phyloP scores from a whole-genome alignment of 2,888 invertebrate genomes.

The Chaetogeoica ovagalla region DNA sequence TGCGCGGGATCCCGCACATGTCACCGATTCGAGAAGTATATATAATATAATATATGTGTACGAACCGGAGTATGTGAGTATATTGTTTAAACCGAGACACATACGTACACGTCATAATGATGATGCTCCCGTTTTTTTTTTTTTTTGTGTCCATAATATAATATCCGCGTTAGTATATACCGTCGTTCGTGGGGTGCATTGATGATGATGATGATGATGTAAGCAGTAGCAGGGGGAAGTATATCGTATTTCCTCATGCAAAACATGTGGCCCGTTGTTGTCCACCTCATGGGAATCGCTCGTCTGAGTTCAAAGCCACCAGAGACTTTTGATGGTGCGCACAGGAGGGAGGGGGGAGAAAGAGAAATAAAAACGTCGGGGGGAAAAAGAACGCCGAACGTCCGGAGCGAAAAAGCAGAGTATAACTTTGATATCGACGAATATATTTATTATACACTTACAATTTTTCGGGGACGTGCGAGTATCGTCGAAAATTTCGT shows the following conservation, averaged over 20 bases:
- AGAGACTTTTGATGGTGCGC: conserved; percentile 9
- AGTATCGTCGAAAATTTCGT: too few relatives aligned
- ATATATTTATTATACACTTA: not conserved
- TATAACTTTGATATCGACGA: conserved; percentile 3
- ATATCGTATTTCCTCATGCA: conserved; percentile 50
- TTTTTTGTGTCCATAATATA: conserved; percentile 10
- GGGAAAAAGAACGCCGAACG: conserved; percentile 26
- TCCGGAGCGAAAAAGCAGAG: conserved; percentile 1
- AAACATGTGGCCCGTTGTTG: conserved; percentile 53
- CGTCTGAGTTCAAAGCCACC: conserved; percentile 44
- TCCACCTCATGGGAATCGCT: conserved; percentile 52
- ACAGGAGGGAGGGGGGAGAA: not conserved
- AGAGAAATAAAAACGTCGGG: conserved; percentile 46
- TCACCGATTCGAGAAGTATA: conserved; percentile 32
- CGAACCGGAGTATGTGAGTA: too few relatives aligned
- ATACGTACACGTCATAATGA: conserved; percentile 45
- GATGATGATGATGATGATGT: not conserved
- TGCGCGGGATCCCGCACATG: conserved; percentile 36
- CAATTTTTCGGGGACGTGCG: too few relatives aligned
- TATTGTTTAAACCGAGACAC: conserved; percentile 45
- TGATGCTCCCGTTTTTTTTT: conserved; percentile 50
- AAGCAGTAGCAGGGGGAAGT: conserved; percentile 34
- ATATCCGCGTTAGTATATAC: conserved; percentile 34
- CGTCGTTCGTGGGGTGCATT: conserved; percentile 42
- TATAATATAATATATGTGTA: not conserved